phyloP scores from a whole-genome alignment of 2,113 vertebrate species.

The Sphyrna mokarran region DNA sequence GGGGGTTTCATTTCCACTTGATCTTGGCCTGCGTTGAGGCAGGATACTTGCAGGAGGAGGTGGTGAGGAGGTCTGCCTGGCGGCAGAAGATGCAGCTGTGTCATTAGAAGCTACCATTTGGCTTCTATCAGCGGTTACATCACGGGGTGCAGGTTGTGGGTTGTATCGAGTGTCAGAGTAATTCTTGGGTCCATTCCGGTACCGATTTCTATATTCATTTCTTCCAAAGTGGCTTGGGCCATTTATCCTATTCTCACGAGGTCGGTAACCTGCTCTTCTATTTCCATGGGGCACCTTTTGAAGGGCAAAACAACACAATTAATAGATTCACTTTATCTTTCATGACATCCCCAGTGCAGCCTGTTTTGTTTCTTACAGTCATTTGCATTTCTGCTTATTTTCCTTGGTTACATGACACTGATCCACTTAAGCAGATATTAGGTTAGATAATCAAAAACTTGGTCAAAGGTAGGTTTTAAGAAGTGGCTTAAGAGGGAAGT shows the following conservation, averaged over 20 bases:
- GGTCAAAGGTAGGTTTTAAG: neutral
- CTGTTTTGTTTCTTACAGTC: neutral
- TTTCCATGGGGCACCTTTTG: conserved; percentile 65
- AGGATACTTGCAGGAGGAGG: conserved; percentile 57
- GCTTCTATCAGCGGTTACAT: conserved; percentile 41
- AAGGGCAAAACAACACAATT: neutral
- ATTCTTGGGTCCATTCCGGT: conserved; percentile 53
- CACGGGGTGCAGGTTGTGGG: conserved; percentile 37
- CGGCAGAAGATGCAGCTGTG: conserved; percentile 40
- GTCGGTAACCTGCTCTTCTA: conserved; percentile 56
- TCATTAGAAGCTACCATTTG: conserved; percentile 45
- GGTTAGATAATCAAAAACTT: neutral
- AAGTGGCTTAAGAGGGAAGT: neutral
- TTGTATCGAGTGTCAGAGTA: conserved; percentile 42
- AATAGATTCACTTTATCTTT: neutral
- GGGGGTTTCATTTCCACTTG: conserved; percentile 48
- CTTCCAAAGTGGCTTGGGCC: conserved; percentile 54
- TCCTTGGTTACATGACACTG: neutral
- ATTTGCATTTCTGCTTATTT: neutral
- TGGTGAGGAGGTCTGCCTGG: conserved; percentile 43
- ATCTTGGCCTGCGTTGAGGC: conserved; percentile 73
- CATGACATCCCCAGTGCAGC: neutral
- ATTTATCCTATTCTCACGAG: conserved; percentile 60
- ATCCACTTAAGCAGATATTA: no score
- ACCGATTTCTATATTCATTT: conserved; percentile 47